Conservation (phyloP, 2,113 vertebrate genomes). For the Trematomus loennbergii region DNA sequence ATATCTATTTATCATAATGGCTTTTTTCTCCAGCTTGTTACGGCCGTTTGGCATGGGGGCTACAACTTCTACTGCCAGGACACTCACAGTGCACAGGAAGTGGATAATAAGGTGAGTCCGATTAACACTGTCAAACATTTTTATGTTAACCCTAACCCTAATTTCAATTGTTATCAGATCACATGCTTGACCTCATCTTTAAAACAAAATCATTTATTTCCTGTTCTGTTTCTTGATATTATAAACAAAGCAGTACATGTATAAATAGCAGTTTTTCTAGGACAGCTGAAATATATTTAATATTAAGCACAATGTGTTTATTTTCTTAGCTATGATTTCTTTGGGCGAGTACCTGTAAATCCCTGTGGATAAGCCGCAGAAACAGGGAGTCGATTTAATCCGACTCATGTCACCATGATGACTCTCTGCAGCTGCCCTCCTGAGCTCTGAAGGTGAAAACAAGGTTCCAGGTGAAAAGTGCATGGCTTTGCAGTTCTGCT, state of each 20-base stretch:
- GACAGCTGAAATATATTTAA: background rate
- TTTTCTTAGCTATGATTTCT: constrained; percentile 31
- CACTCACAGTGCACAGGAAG: constrained; percentile 88
- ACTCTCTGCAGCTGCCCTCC: constrained; percentile 27
- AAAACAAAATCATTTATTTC: background rate
- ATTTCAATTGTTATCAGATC: background rate
- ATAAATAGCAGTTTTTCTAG: background rate
- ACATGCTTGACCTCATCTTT: background rate
- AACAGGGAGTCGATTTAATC: constrained; percentile 61
- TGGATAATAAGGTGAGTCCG: constrained; percentile 90
- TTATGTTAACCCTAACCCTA: too few species aligned
- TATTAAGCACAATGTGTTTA: constrained; percentile 2
- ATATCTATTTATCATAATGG: background rate
- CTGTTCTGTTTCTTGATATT: background rate
- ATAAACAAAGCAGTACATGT: background rate
- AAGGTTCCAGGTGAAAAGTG: constrained; percentile 43
- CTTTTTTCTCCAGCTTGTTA: constrained; percentile 86
- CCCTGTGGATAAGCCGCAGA: constrained; percentile 52
- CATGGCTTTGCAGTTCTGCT: constrained; percentile 35
- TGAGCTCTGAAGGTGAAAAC: constrained; percentile 46
- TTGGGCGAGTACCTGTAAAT: constrained; percentile 46
- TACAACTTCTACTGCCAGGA: constrained; percentile 97
- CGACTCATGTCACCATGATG: constrained; percentile 41
- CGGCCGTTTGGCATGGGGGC: constrained; percentile 87
- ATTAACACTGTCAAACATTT: background rate